A percentile compares a stretch with the other conserved stretches of the same genome.
These are phyloP conservation scores for Rhyacophila evoluta DNA, from an alignment of 2,888 invertebrate species.

Conservation along the genomic window DNA sequence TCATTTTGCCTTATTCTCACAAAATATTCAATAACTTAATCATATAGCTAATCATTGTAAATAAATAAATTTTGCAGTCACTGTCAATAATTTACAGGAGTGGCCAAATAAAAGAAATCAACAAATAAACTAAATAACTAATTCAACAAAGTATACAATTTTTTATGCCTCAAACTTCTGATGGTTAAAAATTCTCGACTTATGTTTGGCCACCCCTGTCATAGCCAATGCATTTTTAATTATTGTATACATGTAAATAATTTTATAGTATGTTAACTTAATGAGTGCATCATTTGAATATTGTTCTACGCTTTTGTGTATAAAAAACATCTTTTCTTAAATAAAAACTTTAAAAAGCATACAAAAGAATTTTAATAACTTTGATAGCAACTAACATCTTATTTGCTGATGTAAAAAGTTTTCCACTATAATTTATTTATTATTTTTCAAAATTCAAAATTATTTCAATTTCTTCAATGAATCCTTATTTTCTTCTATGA, in stretches of 20 bases:
- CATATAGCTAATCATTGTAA: constrained; percentile 19
- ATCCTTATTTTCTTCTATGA: too few relatives aligned
- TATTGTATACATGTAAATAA: constrained; percentile 43
- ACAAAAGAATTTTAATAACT: neutral
- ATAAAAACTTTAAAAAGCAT: constrained; percentile 37
- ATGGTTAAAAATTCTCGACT: neutral
- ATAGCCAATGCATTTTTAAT: constrained; percentile 25
- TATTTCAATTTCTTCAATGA: too few relatives aligned
- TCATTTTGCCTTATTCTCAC: constrained; percentile 13
- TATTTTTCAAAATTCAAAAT: too few relatives aligned
- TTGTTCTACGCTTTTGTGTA: constrained; percentile 50
- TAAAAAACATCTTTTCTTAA: constrained; percentile 49
- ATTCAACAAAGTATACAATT: neutral
- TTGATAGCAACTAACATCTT: neutral
- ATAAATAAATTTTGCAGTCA: constrained; percentile 22
- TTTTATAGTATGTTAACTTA: constrained; percentile 49
- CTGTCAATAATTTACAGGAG: constrained; percentile 9
- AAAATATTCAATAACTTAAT: neutral
- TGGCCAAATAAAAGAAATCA: neutral
- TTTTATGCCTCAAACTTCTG: neutral
- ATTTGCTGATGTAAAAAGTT: too few relatives aligned
- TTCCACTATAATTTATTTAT: too few relatives aligned
- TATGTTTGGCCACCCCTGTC: constrained; percentile 4
- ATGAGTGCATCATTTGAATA: constrained; percentile 42
- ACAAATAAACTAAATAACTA: neutral